Conservation (phyloP, 1,140 invertebrate genomes). For the Gryon sp. region DNA sequence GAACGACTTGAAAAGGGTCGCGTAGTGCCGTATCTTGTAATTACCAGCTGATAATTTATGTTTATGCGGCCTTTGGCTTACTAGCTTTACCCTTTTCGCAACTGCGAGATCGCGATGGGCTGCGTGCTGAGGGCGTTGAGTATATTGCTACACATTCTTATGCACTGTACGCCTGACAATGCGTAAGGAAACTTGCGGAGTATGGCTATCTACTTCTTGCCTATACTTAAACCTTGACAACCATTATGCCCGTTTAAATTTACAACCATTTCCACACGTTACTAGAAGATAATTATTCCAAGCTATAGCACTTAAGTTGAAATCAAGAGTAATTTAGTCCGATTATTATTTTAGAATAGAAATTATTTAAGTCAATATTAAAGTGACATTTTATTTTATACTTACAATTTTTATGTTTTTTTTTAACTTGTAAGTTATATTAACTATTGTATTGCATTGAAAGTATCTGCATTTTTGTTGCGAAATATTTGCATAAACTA, state of each 20-base stretch:
- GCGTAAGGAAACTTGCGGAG: conserved; percentile 55
- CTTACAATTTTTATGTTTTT: too few species aligned
- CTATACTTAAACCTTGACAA: conserved; percentile 75
- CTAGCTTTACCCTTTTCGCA: conserved; percentile 75
- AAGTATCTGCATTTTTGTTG: not conserved
- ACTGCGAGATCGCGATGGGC: conserved; percentile 38
- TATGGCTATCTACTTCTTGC: conserved; percentile 64
- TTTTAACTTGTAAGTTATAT: conserved; percentile 4
- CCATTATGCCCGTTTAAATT: conserved; percentile 75
- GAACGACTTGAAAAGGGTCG: conserved; percentile 60
- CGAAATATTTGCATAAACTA: too few species aligned
- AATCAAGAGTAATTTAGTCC: conserved; percentile 14
- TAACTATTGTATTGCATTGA: conserved; percentile 5
- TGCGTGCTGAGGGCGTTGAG: conserved; percentile 62
- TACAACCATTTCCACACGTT: conserved; percentile 78
- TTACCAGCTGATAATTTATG: conserved; percentile 81
- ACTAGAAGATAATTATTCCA: conserved; percentile 73
- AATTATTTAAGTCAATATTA: too few species aligned
- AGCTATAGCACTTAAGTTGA: conserved; percentile 32
- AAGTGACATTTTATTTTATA: too few species aligned
- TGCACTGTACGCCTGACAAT: conserved; percentile 45
- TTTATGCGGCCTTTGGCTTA: conserved; percentile 77
- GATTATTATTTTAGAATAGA: too few species aligned
- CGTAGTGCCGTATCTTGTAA: conserved; percentile 76
- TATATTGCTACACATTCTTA: conserved; percentile 79